A percentile compares a stretch with the other conserved stretches of the same genome.
These are phyloP conservation scores for Drosophila yooni DNA, from an alignment of 2,888 invertebrate species.

Conservation along the genomic window DNA sequence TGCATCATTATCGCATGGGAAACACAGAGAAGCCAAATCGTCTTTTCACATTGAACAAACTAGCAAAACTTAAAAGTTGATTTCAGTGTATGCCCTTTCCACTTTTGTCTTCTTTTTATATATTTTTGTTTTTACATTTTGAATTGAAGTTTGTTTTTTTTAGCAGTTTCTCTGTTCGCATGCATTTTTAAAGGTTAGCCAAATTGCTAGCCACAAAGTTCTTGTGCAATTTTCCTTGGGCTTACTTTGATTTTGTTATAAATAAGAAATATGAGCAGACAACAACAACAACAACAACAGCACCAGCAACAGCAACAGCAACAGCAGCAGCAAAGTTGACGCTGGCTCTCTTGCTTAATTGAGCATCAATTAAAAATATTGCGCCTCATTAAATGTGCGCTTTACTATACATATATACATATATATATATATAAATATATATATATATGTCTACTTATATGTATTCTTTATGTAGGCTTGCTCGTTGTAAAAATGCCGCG, in stretches of 20 bases:
- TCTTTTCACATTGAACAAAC: too few species aligned
- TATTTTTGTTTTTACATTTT: not conserved
- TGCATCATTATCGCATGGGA: not conserved
- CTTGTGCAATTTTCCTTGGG: not conserved
- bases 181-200: not conserved
- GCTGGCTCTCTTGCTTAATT: constrained; percentile 59
- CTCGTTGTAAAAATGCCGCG: constrained; percentile 30
- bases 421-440: not conserved
- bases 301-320: not conserved
- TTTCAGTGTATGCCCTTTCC: too few species aligned
- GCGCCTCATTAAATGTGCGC: constrained; percentile 71
- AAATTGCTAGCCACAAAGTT: not conserved
- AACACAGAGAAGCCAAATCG: too few species aligned
- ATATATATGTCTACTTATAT: not conserved
- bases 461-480: not conserved
- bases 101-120: not conserved
- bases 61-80: not conserved
- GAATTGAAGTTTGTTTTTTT: not conserved
- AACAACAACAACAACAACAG: not conserved
- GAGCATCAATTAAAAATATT: constrained; percentile 78
- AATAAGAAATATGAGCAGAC: not conserved
- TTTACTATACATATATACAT: constrained; percentile 28
- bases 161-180: not conserved
- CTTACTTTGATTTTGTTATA: not conserved
- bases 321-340: constrained; percentile 20